Percentiles rank a stretch among this genome's conserved stretches.
Conservation (phyloP, 2,888 invertebrate genomes). For the Drosophila maculinotata region DNA sequence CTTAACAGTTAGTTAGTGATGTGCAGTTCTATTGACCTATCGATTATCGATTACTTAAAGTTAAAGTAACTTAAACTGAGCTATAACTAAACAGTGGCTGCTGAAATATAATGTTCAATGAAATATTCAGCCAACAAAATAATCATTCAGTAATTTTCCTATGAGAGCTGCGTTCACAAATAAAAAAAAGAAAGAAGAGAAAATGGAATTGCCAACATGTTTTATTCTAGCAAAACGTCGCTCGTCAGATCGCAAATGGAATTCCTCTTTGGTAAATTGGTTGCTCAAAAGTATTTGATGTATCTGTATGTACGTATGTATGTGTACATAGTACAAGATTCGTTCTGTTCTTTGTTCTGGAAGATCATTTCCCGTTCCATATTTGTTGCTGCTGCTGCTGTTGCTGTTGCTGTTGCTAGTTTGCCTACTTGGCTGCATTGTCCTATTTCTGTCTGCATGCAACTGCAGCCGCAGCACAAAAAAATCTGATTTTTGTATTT, state of each 20-base stretch:
- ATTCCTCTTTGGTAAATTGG: slow-evolving; percentile 47
- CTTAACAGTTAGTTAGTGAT: no score
- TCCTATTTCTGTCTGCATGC: slow-evolving; percentile 58
- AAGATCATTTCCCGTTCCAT: slow-evolving; percentile 46
- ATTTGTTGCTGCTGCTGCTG: slow-evolving; percentile 8
- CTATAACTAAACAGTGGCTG: neutral
- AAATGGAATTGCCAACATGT: slow-evolving; percentile 20
- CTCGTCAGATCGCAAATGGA: slow-evolving; percentile 38
- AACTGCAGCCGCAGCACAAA: slow-evolving; percentile 21
- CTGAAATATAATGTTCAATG: neutral
- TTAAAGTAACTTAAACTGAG: no score
- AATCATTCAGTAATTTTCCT: slow-evolving; percentile 30
- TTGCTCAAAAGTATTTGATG: slow-evolving; percentile 25
- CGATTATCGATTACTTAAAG: neutral
- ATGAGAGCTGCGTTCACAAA: slow-evolving; percentile 16
- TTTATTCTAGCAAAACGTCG: slow-evolving; percentile 7
- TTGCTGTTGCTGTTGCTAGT: slow-evolving; percentile 9
- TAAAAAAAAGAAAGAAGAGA: slow-evolving; percentile 2
- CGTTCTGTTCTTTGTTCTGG: slow-evolving; percentile 26
- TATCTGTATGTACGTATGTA: slow-evolving; percentile 9
- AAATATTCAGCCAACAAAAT: neutral
- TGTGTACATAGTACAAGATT: slow-evolving; percentile 3
- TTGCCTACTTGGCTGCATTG: slow-evolving; percentile 60
- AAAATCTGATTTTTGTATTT: slow-evolving; percentile 22
- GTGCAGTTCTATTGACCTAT: no score